phyloP scores from a whole-genome alignment of 2,888 invertebrate genomes.

The Ennomos quercinarius region DNA sequence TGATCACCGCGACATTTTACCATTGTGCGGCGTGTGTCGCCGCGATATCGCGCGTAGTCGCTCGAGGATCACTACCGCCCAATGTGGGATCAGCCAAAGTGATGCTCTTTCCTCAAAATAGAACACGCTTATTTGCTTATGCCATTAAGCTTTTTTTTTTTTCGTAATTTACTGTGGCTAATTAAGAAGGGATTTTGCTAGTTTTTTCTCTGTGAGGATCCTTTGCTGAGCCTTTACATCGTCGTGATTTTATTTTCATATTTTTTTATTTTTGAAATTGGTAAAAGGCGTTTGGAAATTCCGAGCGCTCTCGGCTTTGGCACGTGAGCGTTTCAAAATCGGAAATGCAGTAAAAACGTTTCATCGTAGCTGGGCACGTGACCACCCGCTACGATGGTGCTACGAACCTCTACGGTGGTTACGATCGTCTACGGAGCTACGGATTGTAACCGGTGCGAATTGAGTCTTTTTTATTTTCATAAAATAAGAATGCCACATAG shows the following conservation, averaged over 20 bases:
- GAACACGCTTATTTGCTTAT: background rate
- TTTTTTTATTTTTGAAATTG: conserved; percentile 10
- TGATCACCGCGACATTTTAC: too few relatives aligned
- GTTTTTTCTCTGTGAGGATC: background rate
- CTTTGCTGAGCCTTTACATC: background rate
- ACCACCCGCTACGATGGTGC: conserved; percentile 49
- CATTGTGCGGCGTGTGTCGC: too few relatives aligned
- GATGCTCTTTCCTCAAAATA: too few relatives aligned
- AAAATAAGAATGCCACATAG: too few relatives aligned
- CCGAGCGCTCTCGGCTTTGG: conserved; percentile 38
- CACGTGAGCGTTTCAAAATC: conserved; percentile 61
- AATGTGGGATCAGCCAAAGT: too few relatives aligned
- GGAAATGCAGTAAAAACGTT: conserved; percentile 78
- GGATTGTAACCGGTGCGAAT: background rate
- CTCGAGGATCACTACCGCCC: too few relatives aligned
- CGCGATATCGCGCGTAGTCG: too few relatives aligned
- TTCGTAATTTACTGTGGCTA: background rate
- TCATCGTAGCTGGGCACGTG: conserved; percentile 72
- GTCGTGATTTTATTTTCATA: too few relatives aligned
- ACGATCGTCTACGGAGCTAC: conserved; percentile 20
- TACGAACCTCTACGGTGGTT: conserved; percentile 43
- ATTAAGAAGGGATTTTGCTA: too few relatives aligned
- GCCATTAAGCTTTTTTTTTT: too few relatives aligned
- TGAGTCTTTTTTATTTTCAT: too few relatives aligned
- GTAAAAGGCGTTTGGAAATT: conserved; percentile 48